Conservation (phyloP, 2,113 vertebrate genomes). For the Siniperca knerii region DNA sequence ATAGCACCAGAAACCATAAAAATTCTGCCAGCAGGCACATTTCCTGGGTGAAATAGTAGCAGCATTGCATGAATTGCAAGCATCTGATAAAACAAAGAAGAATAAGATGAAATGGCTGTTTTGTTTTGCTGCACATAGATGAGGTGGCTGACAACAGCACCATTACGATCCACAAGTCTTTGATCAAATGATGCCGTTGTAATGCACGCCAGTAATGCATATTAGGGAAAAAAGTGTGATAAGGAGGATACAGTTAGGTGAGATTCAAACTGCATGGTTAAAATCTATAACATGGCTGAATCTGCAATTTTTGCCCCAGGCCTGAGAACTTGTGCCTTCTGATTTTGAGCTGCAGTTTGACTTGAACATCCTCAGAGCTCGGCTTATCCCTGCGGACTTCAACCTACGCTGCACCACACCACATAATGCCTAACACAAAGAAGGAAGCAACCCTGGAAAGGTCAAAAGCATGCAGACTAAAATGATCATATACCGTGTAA, state of each 20-base stretch:
- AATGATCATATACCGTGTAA: slow-evolving; percentile 1
- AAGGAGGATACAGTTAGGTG: slow-evolving; percentile 27
- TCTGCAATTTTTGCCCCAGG: neutral
- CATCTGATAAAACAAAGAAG: slow-evolving; percentile 33
- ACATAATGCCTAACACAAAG: neutral
- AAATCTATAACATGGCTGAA: slow-evolving; percentile 5
- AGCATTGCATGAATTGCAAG: neutral
- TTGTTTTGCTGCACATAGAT: slow-evolving; percentile 14
- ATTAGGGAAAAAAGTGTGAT: slow-evolving; percentile 11
- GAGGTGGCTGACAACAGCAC: slow-evolving; percentile 29
- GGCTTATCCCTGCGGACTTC: neutral
- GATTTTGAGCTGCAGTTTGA: slow-evolving; percentile 30
- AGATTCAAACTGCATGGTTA: slow-evolving; percentile 27
- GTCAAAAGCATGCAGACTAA: neutral
- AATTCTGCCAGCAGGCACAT: slow-evolving; percentile 24
- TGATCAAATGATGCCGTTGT: slow-evolving; percentile 39
- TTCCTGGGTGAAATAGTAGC: slow-evolving; percentile 26
- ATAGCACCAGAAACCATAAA: slow-evolving; percentile 29
- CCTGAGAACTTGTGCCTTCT: neutral
- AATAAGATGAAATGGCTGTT: slow-evolving; percentile 23
- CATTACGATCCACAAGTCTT: slow-evolving; percentile 35
- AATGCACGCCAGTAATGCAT: slow-evolving; percentile 31
- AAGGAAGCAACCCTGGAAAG: neutral
- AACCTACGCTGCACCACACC: neutral
- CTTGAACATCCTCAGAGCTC: slow-evolving; percentile 9